Conservation (phyloP, 2,113 vertebrate species). For the Xenopus tropicalis region UCB_Xtro_10.0 CM004444.2:163549001-163549500, state of each 20-base stretch:
- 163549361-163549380: background rate
- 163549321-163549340: background rate
- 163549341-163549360: background rate
- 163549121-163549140: conserved; percentile 13
- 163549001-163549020: conserved; percentile 22
- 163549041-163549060: conserved; percentile 36
- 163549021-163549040: conserved; percentile 39
- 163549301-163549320: background rate
- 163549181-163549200: conserved; percentile 10
- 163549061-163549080: conserved; percentile 42
- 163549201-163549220: conserved; percentile 7
- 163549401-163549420: no score
- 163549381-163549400: no score
- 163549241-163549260: background rate
- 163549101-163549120: conserved; percentile 5
- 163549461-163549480: no score
- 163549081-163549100: conserved; percentile 38
- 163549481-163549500: no score
- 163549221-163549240: conserved; percentile 16
- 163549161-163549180: background rate
- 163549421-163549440: background rate
- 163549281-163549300: conserved; percentile 11
- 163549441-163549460: background rate
- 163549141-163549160: conserved; percentile 3
- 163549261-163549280: background rate